Evolutionary conservation across 2,888 invertebrate species (phyloP), one percentile per base, ranked within the genome.

Genomic region (Euproctis similis): DNA sequence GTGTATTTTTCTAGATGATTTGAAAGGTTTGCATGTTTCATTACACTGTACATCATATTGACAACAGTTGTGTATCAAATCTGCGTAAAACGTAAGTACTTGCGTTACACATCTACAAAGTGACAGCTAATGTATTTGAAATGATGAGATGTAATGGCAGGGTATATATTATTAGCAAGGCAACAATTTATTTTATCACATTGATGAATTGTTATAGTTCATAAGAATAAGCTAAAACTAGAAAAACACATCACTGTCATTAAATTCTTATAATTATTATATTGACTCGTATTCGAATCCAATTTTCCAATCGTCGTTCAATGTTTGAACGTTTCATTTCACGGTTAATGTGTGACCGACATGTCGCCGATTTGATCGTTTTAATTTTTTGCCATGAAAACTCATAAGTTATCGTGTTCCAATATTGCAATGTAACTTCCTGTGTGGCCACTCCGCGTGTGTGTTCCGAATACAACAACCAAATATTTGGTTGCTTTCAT

Each of bases 401-500:
- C 49, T 53, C 56, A 55, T 63, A 70, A 62, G 55, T 63, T 64
- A 59, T 27, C 44, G 59, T 57, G 66, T 68, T 68, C 68, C 68
- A 67, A 68, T 62, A 48, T 75, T 68, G 70, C 68, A 69, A 67
- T 70, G 65, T 63, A 54, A 47, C 81, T 49, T 61, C 74, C 66
- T 84, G 84, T 82, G 82, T 81, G 82, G 84, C 65, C 74, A 49
- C 21, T 53, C 50, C 72, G 71, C 70, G 76, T 76, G 78, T 75
- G 76, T 71, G 70, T 67, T 67, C 66, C 59, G n/a, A 42, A 35
- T 20, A 39, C 51, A 54, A 46, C 54, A 44, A 52, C 60, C 66
- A 73, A 76, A 81, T 77, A 78, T 82, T 81, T 76, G 73, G 68
- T 67, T 69, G 66, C 53, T 76, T 80, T 70, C 60, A 69, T 77